Conservation (phyloP, 2,113 vertebrate species). For the Thymallus thymallus region DNA sequence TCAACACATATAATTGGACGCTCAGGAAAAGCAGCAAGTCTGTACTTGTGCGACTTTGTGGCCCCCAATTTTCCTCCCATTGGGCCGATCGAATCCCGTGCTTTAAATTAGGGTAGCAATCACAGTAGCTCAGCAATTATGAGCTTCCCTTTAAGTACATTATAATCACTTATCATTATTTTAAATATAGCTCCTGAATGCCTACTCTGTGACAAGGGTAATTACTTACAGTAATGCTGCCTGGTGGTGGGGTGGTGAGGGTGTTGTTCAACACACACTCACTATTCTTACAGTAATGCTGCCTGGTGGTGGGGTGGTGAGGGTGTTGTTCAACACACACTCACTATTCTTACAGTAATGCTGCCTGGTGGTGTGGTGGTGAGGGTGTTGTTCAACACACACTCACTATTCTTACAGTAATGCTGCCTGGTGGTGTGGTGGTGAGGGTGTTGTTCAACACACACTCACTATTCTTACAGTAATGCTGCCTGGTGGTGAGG, state of each 20-base stretch:
- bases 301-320: too few relatives aligned
- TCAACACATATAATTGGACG: constrained; percentile 50
- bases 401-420: too few relatives aligned
- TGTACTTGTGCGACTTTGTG: constrained; percentile 27
- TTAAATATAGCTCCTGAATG: constrained; percentile 61
- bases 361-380: too few relatives aligned
- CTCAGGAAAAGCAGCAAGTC: constrained; percentile 28
- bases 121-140: constrained; percentile 40
- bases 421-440: too few relatives aligned
- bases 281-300: too few relatives aligned
- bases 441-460: too few relatives aligned
- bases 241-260: constrained; percentile 15
- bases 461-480: too few relatives aligned
- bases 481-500: too few relatives aligned
- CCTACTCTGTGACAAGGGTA: constrained; percentile 41
- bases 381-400: too few relatives aligned
- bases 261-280: constrained; percentile 18
- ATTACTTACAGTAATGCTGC: constrained; percentile 40
- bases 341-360: too few relatives aligned
- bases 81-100: constrained; percentile 21
- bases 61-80: constrained; percentile 27
- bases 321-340: too few relatives aligned
- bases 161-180: constrained; percentile 65
- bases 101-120: constrained; percentile 56
- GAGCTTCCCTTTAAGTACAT: constrained; percentile 48